A percentile compares a stretch with the other conserved stretches of the same genome.
Evolutionary conservation across 2,113 vertebrate species (phyloP).

Genomic region (Panthera tigris): DNA sequence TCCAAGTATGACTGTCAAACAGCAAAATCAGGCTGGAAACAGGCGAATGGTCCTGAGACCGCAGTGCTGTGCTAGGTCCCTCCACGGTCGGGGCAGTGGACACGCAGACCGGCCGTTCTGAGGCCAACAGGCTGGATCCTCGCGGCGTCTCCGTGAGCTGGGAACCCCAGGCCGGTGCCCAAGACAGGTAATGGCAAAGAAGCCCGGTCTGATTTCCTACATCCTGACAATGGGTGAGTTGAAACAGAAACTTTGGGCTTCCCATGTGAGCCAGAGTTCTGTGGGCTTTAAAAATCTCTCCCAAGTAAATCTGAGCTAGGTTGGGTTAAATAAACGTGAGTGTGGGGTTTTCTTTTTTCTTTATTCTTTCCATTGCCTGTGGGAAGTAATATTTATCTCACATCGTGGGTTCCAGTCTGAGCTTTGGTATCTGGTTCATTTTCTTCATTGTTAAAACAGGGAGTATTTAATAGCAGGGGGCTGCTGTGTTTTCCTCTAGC

Average conservation of each 20-base stretch:
- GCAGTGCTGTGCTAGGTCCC: too few relatives aligned
- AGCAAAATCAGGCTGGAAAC: too few relatives aligned
- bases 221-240: background rate
- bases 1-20: background rate
- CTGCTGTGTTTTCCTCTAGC: background rate
- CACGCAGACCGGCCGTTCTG: too few relatives aligned
- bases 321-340: background rate
- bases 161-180: background rate
- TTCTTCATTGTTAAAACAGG: background rate
- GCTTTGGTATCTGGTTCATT: background rate
- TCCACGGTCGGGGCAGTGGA: background rate
- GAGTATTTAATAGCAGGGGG: background rate
- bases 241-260: background rate
- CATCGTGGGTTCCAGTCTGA: background rate
- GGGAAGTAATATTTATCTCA: background rate
- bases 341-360: background rate
- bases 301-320: background rate
- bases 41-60: fast-evolving
- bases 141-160: fast-evolving
- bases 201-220: background rate
- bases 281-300: background rate
- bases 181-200: background rate
- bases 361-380: background rate
- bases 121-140: background rate
- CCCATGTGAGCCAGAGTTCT: fast-evolving